Percentiles rank a stretch among this genome's conserved stretches.
Evolutionary conservation across 1,140 invertebrate genomes (phyloP).

Genomic region (Dendroctonus ponderosae): DNA sequence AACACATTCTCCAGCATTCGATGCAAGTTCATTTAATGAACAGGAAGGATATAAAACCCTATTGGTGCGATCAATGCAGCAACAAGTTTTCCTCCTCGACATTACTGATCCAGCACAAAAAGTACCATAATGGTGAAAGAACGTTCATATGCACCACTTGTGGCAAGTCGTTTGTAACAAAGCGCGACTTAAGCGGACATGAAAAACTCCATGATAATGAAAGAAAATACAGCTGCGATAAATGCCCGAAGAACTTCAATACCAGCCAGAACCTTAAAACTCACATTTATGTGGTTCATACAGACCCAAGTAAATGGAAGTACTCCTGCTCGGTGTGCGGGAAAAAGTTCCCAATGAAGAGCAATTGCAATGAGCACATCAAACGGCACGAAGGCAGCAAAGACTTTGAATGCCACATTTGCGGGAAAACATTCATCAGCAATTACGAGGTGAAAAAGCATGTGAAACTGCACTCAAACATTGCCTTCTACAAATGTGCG

Average conservation of each 20-base stretch:
- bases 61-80: constrained; percentile 34
- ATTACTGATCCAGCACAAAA: constrained; percentile 39
- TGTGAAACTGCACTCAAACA: constrained; percentile 40
- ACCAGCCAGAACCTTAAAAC: constrained; percentile 40
- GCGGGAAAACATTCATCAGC: constrained; percentile 66
- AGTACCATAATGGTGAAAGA: constrained; percentile 39
- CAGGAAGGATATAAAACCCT: constrained; percentile 38
- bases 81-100: constrained; percentile 37
- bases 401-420: constrained; percentile 69
- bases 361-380: constrained; percentile 60
- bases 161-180: constrained; percentile 61
- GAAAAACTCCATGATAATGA: constrained; percentile 63
- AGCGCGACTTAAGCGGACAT: constrained; percentile 54
- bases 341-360: constrained; percentile 41
- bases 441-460: constrained; percentile 42
- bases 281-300: constrained; percentile 42
- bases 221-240: constrained; percentile 67
- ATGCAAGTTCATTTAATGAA: constrained; percentile 33
- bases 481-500: constrained; percentile 38
- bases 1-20: constrained; percentile 38
- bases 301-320: constrained; percentile 42
- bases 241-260: constrained; percentile 61
- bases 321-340: constrained; percentile 38
- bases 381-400: constrained; percentile 69
- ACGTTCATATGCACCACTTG: constrained; percentile 54